Evolutionary conservation across 2,113 vertebrate species (phyloP).

Genomic region (Probosciger aterrimus): DNA sequence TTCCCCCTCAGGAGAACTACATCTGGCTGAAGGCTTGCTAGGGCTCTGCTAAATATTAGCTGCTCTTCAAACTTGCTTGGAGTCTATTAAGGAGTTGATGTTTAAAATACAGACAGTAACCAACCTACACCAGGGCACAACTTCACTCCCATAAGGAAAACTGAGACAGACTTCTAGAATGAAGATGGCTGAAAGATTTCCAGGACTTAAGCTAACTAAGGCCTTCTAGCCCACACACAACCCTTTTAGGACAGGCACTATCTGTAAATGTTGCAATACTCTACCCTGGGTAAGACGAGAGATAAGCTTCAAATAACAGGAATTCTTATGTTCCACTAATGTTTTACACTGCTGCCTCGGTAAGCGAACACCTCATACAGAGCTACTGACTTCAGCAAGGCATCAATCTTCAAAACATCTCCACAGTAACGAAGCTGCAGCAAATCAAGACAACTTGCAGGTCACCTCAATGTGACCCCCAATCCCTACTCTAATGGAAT

Average conservation of each 20-base stretch:
- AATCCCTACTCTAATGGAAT: not conserved
- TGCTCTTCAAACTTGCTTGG: not conserved
- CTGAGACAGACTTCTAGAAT: not conserved
- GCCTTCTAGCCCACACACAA: not conserved
- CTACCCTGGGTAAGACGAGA: not conserved
- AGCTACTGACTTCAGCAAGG: not conserved
- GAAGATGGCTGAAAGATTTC: not conserved
- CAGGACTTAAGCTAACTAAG: not conserved
- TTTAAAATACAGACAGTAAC: not conserved
- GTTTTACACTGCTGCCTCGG: not conserved
- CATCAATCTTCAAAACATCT: not conserved
- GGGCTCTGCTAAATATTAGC: not conserved
- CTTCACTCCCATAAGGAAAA: not conserved
- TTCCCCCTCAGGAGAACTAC: not conserved
- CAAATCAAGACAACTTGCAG: not conserved
- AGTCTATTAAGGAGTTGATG: not conserved
- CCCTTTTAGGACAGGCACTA: not conserved
- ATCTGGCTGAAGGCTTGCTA: not conserved
- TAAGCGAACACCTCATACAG: not conserved
- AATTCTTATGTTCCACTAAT: not conserved
- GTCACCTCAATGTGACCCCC: not conserved
- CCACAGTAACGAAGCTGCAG: not conserved
- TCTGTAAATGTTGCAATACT: not conserved
- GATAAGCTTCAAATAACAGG: slow-evolving; percentile 1
- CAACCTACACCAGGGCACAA: not conserved